phyloP scores from a whole-genome alignment of 2,797 vertebrate species.

The Malacoraja senta region DNA sequence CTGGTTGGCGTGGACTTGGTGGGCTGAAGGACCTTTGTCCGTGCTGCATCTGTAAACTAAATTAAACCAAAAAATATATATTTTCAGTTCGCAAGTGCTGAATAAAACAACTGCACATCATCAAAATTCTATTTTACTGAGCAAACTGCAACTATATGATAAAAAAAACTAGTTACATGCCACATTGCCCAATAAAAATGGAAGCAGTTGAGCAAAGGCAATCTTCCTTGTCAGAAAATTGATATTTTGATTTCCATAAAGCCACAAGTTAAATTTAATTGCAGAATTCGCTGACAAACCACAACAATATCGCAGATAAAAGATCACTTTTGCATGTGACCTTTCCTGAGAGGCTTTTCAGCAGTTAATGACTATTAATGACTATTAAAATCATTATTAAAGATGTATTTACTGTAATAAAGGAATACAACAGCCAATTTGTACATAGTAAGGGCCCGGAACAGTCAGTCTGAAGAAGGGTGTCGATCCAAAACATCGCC shows the following conservation, averaged over 20 bases:
- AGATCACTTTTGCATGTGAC: background rate
- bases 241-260: slow-evolving; percentile 36
- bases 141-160: background rate
- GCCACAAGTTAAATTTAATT: background rate
- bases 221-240: slow-evolving; percentile 24
- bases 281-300: background rate
- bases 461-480: too few species aligned
- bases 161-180: background rate
- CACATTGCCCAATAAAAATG: slow-evolving; percentile 16
- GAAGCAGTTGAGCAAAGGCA: slow-evolving; percentile 2
- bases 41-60: too few species aligned
- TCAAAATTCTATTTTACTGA: background rate
- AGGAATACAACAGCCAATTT: background rate
- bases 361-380: background rate
- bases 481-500: too few species aligned
- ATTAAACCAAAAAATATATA: too few species aligned
- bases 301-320: background rate
- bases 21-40: too few species aligned
- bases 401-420: background rate
- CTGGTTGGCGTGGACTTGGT: too few species aligned
- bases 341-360: background rate
- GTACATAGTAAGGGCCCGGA: background rate
- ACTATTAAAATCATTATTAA: background rate
- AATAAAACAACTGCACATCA: too few species aligned
- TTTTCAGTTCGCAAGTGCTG: too few species aligned